Percentiles rank a stretch among this genome's conserved stretches.
Conservation (phyloP, 2,888 invertebrate genomes). For the Ectemnius continuus region DNA sequence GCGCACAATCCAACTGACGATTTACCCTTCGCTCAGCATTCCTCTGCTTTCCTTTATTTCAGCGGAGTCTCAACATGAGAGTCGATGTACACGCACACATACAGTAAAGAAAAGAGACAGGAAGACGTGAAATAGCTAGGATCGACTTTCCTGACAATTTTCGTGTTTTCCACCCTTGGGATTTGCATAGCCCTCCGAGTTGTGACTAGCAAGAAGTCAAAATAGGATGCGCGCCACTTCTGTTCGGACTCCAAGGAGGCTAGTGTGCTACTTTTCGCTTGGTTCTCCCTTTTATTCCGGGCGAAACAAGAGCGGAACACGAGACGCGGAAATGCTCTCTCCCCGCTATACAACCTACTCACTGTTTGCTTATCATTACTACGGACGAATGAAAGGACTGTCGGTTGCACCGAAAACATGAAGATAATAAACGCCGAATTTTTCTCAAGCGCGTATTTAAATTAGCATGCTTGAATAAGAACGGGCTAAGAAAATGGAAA, state of each 20-base stretch:
- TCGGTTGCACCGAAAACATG: too few species aligned
- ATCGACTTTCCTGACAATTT: conserved; percentile 14
- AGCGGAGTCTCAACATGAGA: not conserved
- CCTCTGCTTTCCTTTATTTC: not conserved
- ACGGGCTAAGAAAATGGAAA: too few species aligned
- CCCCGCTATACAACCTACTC: too few species aligned
- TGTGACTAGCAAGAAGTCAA: not conserved
- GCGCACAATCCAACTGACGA: not conserved
- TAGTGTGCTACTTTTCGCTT: not conserved
- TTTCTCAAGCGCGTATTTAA: too few species aligned
- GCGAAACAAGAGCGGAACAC: not conserved
- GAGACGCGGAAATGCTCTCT: too few species aligned
- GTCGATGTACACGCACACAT: too few species aligned
- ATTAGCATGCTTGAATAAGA: too few species aligned
- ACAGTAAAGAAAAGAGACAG: too few species aligned
- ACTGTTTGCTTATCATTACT: too few species aligned
- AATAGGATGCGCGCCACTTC: conserved; percentile 10
- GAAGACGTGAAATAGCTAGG: conserved; percentile 3
- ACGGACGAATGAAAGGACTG: too few species aligned
- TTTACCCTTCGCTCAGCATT: not conserved
- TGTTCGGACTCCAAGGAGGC: not conserved
- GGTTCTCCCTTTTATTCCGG: not conserved
- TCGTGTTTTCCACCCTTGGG: conserved; percentile 9
- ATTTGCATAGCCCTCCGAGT: conserved; percentile 25
- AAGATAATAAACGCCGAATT: too few species aligned